Evolutionary conservation across 2,797 vertebrate genomes (phyloP), one percentile per base, ranked within the genome.

Genomic region (Moxostoma hubbsi): DNA sequence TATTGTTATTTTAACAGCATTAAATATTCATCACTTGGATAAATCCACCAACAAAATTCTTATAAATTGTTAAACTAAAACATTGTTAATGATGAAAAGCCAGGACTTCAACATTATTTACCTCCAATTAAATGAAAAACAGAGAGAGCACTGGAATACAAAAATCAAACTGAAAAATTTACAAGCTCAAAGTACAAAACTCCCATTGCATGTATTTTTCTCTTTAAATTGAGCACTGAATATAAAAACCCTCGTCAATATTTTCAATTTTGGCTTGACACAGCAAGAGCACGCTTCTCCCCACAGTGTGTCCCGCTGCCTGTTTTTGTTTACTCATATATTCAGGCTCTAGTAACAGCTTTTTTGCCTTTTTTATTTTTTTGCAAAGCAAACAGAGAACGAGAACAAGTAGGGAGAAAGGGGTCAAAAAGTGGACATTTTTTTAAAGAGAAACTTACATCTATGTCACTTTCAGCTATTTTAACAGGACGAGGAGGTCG

Each of bases 381-480:
- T 49, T 73, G 51, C 7, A 59, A 36, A 45, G 51, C 45, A 67
- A 46, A 10, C 24, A 51, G 9, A 85, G 80, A 36, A 36, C 36
- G 36, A 87, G 83, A 66, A 83, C 36, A 61, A 54, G 58, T 10
- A 50, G 79, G 18, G 67, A 81, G 13, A 16, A 12, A 8, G 12
- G 18, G 43, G 16, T 36, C 18, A 43, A 71, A 86, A 85, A 86
- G 84, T 85, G 55, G 84, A 18, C 65, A 67, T 36, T 16, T 36
- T 24, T 36, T 36, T 36, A 4, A 36, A 58, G 82, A 11, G 72
- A 79, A 68, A 97, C 98, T 98, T 90, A 99, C 98, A 82, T 99
- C 97, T 75, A 93, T 95, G 87, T 98, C 96, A 81, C 98, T 99
- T 89, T 99, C 98, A 4, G 97, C 98, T 76, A 99, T 96, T 93